Evolutionary conservation across 2,888 invertebrate species (phyloP).

Genomic region (Neoitamus cyanurus): DNA sequence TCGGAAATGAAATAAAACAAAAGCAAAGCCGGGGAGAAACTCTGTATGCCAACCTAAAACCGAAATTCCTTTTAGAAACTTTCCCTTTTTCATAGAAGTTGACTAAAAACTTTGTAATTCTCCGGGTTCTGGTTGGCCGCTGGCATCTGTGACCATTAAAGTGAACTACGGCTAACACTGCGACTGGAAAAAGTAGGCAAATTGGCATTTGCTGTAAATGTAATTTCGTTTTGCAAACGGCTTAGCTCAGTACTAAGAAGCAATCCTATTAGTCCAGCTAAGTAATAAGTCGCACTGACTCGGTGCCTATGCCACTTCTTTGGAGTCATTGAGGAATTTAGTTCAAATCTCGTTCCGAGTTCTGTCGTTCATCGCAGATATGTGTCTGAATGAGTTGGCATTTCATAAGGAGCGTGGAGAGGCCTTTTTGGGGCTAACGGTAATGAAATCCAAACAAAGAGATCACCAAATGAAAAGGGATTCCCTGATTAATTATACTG

Average conservation of each 20-base stretch:
- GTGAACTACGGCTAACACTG: neutral
- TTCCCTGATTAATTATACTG: slow-evolving; percentile 20
- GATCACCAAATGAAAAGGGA: slow-evolving; percentile 3
- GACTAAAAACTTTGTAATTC: neutral
- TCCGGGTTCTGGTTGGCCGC: neutral
- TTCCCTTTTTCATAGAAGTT: neutral
- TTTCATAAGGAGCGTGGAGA: neutral
- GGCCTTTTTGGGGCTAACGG: neutral
- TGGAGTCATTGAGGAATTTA: neutral
- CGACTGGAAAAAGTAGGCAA: neutral
- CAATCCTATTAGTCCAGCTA: neutral
- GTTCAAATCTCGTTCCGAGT: neutral
- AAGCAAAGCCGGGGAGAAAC: neutral
- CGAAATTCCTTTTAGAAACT: neutral
- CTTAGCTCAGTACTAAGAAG: neutral
- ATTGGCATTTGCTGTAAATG: neutral
- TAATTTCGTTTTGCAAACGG: neutral
- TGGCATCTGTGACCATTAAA: neutral
- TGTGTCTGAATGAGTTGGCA: neutral
- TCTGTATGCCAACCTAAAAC: neutral
- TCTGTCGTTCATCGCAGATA: neutral
- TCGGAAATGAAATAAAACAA: neutral
- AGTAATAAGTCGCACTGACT: neutral
- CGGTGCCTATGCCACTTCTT: neutral
- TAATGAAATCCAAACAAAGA: slow-evolving; percentile 8